A percentile compares a stretch with the other conserved stretches of the same genome.
These are phyloP conservation scores for Thumatha senex DNA, from an alignment of 2,888 invertebrate species.

Conservation along the genomic window DNA sequence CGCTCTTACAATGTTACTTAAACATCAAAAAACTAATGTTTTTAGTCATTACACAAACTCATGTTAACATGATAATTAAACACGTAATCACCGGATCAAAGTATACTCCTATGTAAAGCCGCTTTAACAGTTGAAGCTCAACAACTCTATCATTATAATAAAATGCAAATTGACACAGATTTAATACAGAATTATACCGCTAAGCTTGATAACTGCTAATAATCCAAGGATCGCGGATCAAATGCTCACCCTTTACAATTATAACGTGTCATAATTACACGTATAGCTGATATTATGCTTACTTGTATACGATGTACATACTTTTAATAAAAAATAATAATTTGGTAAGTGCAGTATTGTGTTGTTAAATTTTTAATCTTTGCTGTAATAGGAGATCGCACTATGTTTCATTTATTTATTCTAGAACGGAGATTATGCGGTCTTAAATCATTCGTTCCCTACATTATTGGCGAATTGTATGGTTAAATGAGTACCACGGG, in stretches of 20 bases:
- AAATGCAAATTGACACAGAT: constrained; percentile 80
- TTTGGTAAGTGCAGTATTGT: too few relatives aligned
- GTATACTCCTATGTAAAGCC: constrained; percentile 59
- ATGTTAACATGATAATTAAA: constrained; percentile 1
- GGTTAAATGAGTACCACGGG: too few relatives aligned
- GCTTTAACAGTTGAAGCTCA: constrained; percentile 68
- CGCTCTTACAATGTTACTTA: background rate
- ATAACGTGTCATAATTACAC: constrained; percentile 19
- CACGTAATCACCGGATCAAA: constrained; percentile 44
- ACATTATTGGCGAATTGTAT: too few relatives aligned
- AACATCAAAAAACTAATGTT: background rate
- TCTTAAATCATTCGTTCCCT: too few relatives aligned
- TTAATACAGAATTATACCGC: constrained; percentile 74
- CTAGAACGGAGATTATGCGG: too few relatives aligned
- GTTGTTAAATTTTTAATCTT: too few relatives aligned
- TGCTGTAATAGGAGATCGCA: too few relatives aligned
- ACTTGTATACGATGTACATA: background rate
- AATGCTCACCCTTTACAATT: constrained; percentile 34
- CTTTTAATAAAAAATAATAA: background rate
- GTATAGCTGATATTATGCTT: constrained; percentile 15
- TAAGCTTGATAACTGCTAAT: constrained; percentile 74
- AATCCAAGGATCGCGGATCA: constrained; percentile 53
- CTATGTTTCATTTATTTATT: too few relatives aligned
- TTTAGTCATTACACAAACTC: background rate
- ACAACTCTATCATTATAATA: constrained; percentile 71